A percentile compares a stretch with the other conserved stretches of the same genome.
phyloP scores from a whole-genome alignment of 2,797 vertebrate species.

The Coregonus ussuriensis region DNA sequence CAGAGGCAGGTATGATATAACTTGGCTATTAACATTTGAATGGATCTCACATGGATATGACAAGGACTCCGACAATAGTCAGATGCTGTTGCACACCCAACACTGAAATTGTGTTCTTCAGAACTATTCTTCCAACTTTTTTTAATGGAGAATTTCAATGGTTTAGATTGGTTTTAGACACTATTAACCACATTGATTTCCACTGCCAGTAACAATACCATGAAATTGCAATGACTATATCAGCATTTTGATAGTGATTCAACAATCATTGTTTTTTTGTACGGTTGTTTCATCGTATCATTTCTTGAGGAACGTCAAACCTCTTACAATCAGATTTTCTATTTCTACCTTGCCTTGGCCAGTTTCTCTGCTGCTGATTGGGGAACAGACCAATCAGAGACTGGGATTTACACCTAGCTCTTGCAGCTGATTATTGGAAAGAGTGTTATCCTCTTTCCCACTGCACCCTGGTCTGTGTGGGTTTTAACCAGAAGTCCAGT shows the following conservation, averaged over 20 bases:
- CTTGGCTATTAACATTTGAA: not conserved
- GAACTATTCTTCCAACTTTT: not conserved
- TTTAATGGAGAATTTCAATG: not conserved
- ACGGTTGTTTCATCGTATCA: not conserved
- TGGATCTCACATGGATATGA: not conserved
- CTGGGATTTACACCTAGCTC: constrained; percentile 19
- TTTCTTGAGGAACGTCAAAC: not conserved
- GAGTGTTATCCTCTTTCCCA: not conserved
- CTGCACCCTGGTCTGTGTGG: not conserved
- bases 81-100: not conserved
- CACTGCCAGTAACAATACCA: not conserved
- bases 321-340: constrained; percentile 32
- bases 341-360: constrained; percentile 5
- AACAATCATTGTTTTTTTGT: not conserved
- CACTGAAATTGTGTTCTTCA: not conserved
- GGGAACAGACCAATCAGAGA: constrained; percentile 42
- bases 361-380: constrained; percentile 11
- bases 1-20: not conserved
- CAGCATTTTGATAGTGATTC: not conserved
- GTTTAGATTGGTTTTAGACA: not conserved
- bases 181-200: not conserved
- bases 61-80: not conserved
- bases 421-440: not conserved
- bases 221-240: not conserved
- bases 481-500: not conserved